Percentiles rank a stretch among this genome's conserved stretches.
Evolutionary conservation across 2,888 invertebrate genomes (phyloP).

Genomic region (Carpatolechia fugitivella): DNA sequence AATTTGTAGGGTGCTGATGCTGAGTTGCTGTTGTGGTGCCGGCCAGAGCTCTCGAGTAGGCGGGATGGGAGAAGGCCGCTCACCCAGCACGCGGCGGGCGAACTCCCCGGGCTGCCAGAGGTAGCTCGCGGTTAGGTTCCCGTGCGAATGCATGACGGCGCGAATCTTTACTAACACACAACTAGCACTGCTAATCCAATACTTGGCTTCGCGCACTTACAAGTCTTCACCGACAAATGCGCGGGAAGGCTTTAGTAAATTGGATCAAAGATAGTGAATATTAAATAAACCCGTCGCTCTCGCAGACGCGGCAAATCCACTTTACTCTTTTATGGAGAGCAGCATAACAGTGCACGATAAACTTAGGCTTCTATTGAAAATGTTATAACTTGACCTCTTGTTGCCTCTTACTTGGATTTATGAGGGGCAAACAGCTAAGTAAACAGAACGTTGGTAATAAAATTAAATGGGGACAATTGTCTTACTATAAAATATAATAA

Average conservation of each 20-base stretch:
- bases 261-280: conserved; percentile 53
- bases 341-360: background rate
- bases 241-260: conserved; percentile 52
- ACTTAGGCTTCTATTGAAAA: too few species aligned
- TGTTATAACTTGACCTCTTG: too few species aligned
- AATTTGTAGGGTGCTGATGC: conserved; percentile 69
- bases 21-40: conserved; percentile 57
- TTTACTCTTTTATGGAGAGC: background rate
- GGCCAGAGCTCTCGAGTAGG: conserved; percentile 70
- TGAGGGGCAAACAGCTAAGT: too few species aligned
- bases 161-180: conserved; percentile 55
- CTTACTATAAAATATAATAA: too few species aligned
- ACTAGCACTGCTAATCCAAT: conserved; percentile 63
- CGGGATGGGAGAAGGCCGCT: conserved; percentile 66
- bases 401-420: too few species aligned
- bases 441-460: too few species aligned
- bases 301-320: conserved; percentile 12
- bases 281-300: conserved; percentile 36
- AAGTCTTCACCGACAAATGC: conserved; percentile 58
- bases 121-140: conserved; percentile 68
- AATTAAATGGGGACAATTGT: too few species aligned
- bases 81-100: conserved; percentile 67
- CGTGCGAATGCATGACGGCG: conserved; percentile 70
- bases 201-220: conserved; percentile 67
- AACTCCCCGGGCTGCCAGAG: conserved; percentile 74